Conservation (phyloP, 2,888 invertebrate genomes). For the Azorinus chamasolen region DNA sequence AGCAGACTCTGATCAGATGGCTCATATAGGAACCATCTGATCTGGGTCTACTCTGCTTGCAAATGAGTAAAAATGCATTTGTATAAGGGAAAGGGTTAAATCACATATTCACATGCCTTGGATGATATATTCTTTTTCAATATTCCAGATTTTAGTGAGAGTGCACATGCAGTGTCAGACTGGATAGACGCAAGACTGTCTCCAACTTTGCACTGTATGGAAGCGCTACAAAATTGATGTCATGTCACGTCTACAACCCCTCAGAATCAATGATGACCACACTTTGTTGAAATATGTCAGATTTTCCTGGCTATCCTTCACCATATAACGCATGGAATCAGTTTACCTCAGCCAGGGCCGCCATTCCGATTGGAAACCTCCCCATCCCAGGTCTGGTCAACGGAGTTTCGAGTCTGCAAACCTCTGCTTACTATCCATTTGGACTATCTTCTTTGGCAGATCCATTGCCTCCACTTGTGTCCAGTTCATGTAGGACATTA, state of each 20-base stretch:
- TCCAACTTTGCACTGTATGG: no score
- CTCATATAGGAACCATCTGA: no score
- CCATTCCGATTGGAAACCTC: conserved; percentile 50
- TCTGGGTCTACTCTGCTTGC: no score
- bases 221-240: conserved; percentile 13
- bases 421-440: conserved; percentile 37
- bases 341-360: conserved; percentile 44
- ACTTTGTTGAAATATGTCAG: conserved; percentile 64
- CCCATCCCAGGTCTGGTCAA: conserved; percentile 37
- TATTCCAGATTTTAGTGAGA: no score
- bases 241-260: conserved; percentile 57
- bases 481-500: conserved; percentile 36
- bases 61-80: no score
- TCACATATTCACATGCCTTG: no score
- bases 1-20: no score
- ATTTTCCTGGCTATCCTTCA: conserved; percentile 64
- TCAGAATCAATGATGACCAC: conserved; percentile 49
- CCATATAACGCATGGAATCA: conserved; percentile 62
- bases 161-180: no score
- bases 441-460: conserved; percentile 41
- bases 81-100: no score
- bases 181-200: no score
- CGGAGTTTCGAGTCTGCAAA: conserved; percentile 39
- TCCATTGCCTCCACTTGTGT: conserved; percentile 31
- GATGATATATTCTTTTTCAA: no score